Conservation (phyloP, 2,113 vertebrate genomes). For the Phalacrocorax carbo region DNA sequence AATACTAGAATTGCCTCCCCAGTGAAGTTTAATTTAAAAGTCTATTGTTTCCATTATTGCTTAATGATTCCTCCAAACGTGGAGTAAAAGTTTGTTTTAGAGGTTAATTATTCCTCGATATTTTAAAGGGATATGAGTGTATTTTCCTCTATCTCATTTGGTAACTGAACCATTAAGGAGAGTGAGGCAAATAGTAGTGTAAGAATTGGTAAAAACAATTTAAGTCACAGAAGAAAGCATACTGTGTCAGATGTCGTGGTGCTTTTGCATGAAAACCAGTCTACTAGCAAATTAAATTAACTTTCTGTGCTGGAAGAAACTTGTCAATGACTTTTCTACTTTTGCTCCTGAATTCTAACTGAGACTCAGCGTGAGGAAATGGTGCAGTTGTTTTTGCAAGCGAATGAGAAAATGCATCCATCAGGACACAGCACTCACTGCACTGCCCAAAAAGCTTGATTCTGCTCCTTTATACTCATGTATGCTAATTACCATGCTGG, state of each 20-base stretch:
- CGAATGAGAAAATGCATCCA: neutral
- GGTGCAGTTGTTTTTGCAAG: neutral
- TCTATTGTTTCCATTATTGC: constrained; percentile 23
- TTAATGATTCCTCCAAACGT: constrained; percentile 39
- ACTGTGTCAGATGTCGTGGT: neutral
- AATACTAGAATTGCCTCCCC: constrained; percentile 14
- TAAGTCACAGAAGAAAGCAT: neutral
- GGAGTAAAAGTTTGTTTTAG: constrained; percentile 24
- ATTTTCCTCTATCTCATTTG: neutral
- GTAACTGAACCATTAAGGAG: neutral
- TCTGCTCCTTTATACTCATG: neutral
- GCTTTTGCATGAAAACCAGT: neutral
- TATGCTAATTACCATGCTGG: neutral
- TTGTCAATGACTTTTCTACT: neutral
- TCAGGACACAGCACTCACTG: neutral
- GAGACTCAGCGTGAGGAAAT: neutral
- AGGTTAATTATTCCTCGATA: constrained; percentile 50
- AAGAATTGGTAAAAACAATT: neutral
- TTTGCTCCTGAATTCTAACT: constrained; percentile 12
- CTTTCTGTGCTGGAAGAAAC: constrained; percentile 1
- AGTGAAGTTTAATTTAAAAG: constrained; percentile 55
- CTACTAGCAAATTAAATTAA: constrained; percentile 51
- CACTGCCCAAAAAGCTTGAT: neutral
- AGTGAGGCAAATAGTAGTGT: neutral
- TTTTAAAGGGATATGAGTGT: constrained; percentile 8